These are phyloP conservation scores for Phrixothrix hirtus DNA, from an alignment of 2,888 invertebrate species.

Conservation along the genomic window DNA sequence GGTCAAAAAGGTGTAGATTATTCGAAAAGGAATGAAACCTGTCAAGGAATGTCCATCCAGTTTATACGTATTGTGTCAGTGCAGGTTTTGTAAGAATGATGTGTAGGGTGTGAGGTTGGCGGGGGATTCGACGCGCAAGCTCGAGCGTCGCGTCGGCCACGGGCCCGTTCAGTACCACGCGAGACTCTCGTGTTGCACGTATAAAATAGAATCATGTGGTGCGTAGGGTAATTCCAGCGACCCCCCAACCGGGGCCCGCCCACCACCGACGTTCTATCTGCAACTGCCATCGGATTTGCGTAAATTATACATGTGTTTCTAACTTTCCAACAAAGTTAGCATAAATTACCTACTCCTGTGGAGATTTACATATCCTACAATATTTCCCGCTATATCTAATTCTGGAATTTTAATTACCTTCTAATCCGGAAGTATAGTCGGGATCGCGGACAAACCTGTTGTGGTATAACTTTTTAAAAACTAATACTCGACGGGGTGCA, in stretches of 20 bases:
- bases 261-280: constrained; percentile 37
- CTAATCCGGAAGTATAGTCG: constrained; percentile 4
- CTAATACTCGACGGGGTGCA: neutral
- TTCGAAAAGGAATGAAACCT: constrained; percentile 14
- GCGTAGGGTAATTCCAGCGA: constrained; percentile 37
- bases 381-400: constrained; percentile 36
- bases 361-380: constrained; percentile 42
- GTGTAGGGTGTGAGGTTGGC: constrained; percentile 38
- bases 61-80: constrained; percentile 12
- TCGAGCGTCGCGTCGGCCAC: constrained; percentile 43
- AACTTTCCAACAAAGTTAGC: constrained; percentile 38
- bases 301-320: constrained; percentile 42
- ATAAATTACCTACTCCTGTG: constrained; percentile 36
- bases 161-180: constrained; percentile 49
- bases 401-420: constrained; percentile 35
- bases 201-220: constrained; percentile 12
- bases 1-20: constrained; percentile 26
- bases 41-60: constrained; percentile 3
- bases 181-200: constrained; percentile 39
- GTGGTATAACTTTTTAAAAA: constrained; percentile 7
- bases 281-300: constrained; percentile 32
- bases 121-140: constrained; percentile 46
- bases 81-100: constrained; percentile 32
- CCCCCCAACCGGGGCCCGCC: constrained; percentile 43
- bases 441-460: constrained; percentile 6